Percentiles rank a stretch among this genome's conserved stretches.
Conservation (phyloP, 2,797 vertebrate genomes). For the Sylvia borin region DNA sequence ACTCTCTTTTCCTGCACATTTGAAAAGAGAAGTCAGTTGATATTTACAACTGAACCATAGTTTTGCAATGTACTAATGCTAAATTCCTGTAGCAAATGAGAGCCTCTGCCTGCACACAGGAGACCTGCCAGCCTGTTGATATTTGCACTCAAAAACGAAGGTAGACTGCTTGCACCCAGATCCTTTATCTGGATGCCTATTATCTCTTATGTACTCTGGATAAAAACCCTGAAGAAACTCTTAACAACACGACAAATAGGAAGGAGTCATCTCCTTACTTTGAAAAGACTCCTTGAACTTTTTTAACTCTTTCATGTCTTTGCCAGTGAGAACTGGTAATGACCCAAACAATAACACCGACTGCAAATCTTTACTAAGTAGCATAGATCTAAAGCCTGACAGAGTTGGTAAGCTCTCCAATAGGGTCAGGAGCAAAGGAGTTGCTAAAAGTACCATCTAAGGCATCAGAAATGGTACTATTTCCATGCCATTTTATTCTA, state of each 20-base stretch:
- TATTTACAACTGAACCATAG: not conserved
- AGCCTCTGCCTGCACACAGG: not conserved
- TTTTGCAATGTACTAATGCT: not conserved
- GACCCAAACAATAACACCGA: not conserved
- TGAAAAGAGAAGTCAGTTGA: not conserved
- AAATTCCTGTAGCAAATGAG: not conserved
- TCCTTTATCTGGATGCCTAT: not conserved
- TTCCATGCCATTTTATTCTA: not conserved
- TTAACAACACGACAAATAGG: not conserved
- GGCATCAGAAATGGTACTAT: not conserved
- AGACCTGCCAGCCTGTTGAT: not conserved
- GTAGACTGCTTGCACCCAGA: not conserved
- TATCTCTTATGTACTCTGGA: not conserved
- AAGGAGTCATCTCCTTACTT: not conserved
- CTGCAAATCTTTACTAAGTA: not conserved
- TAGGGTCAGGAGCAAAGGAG: not conserved
- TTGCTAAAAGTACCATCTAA: not conserved
- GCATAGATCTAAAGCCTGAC: not conserved
- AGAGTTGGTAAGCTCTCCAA: not conserved
- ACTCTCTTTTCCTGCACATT: not conserved
- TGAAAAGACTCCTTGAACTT: not conserved
- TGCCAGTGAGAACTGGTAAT: not conserved
- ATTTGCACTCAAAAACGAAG: not conserved
- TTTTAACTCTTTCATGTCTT: not conserved
- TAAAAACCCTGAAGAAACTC: not conserved